A percentile compares a stretch with the other conserved stretches of the same genome.
Evolutionary conservation across 1,140 invertebrate species (phyloP).

Genomic region (Lepidurus arcticus): DNA sequence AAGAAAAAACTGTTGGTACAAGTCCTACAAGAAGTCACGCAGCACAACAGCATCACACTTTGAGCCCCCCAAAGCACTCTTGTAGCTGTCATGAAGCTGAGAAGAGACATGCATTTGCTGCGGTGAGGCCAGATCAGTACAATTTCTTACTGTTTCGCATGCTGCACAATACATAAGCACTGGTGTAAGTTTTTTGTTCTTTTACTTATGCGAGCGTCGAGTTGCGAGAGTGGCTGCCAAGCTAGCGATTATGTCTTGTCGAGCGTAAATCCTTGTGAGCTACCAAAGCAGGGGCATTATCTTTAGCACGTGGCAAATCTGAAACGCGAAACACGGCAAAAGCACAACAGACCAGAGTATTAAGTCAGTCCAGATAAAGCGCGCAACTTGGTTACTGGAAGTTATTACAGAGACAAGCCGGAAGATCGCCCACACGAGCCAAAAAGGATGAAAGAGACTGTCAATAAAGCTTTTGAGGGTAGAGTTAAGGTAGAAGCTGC

Average conservation of each 20-base stretch:
- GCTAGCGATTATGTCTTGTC: constrained; percentile 21
- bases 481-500: not conserved
- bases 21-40: not conserved
- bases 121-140: not conserved
- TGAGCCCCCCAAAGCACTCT: constrained; percentile 11
- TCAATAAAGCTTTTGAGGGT: no score
- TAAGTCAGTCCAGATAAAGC: not conserved
- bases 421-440: not conserved
- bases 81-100: constrained; percentile 7
- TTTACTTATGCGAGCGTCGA: constrained; percentile 14
- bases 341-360: not conserved
- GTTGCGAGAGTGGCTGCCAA: constrained; percentile 12
- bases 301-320: not conserved
- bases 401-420: not conserved
- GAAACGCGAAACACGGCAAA: not conserved
- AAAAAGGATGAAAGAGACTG: no score
- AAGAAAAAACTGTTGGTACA: not conserved
- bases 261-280: not conserved
- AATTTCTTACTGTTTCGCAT: not conserved
- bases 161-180: not conserved
- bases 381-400: not conserved
- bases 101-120: constrained; percentile 21
- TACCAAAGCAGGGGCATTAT: not conserved
- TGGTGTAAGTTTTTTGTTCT: not conserved
- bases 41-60: not conserved